Base-by-base conservation (phyloP, 2,797 vertebrate genomes). In the Sebastes paucispinis region DNA sequence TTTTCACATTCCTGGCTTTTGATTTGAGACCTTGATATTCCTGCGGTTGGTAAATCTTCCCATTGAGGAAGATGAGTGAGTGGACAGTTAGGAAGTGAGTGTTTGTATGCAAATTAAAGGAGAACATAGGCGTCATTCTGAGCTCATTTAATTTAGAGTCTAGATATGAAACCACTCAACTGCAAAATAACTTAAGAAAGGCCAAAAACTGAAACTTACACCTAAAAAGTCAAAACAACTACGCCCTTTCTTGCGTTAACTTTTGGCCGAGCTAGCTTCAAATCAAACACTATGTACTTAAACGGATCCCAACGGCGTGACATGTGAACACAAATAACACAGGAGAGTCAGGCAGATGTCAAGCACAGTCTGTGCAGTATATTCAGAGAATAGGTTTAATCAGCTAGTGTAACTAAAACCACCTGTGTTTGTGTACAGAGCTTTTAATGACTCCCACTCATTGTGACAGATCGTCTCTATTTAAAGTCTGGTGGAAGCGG, bases 1-100 rank as follows among this genome's bases (percentile, higher is more conserved):
- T 72, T 85, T 75, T 77, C 74, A 87, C 88, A 86, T 89, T 89
- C 85, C 75, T 66, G 65, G 18, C 62, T 86, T 84, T 29, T 90
- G 89, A 92, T 93, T 91, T 80, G 88, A 92, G 83, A 88, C 83
- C 82, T 87, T 73, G 76, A 82, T 87, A 69, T 84, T 88, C 77
- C 62, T 77, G 65, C 29, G 43, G 77, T 77, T 75, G 76, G 73
- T 77, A 62, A 82, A 82, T 81, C 58, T 72, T 86, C 65, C 69
- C 36, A 39, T 18, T 66, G 73, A 88, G 70, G 75, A 73, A 54
- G 69, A 85, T 67, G 88, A 87, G 67, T 79, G 69, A 77, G 75
- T 78, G 71, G 74, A 69, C 65, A 77, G 69, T 71, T 69, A 54
- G 62, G 58, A 73, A 77, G 68, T 69, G 69, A 58, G 69, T 32